Evolutionary conservation across 2,797 vertebrate species (phyloP).

Genomic region (Mergus octosetaceus): DNA sequence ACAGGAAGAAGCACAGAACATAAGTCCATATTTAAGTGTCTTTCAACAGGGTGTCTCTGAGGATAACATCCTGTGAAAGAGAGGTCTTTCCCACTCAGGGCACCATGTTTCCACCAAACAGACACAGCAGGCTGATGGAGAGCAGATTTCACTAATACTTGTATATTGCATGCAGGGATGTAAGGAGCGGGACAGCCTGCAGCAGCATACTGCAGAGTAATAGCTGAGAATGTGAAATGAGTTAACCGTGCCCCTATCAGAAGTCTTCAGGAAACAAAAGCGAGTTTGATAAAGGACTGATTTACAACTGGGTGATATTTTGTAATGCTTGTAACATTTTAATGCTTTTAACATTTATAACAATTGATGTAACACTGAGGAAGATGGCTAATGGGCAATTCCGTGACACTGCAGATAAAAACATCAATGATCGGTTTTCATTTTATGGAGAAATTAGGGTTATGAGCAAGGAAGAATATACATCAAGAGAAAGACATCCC

Average conservation of each 20-base stretch:
- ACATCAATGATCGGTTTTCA: background rate
- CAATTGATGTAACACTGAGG: background rate
- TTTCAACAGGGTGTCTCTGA: background rate
- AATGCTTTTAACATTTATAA: fast-evolving
- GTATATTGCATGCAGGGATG: background rate
- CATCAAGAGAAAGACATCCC: background rate
- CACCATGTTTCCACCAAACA: background rate
- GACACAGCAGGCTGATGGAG: fast-evolving
- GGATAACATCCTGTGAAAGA: background rate
- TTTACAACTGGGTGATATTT: background rate
- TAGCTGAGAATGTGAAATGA: background rate
- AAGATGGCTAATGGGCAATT: background rate
- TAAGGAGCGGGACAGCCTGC: background rate
- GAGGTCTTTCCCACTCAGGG: background rate
- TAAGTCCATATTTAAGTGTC: background rate
- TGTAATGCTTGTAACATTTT: background rate
- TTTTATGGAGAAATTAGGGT: background rate
- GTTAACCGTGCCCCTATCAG: background rate
- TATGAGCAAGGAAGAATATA: background rate
- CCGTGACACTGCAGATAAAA: background rate
- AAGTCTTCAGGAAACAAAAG: background rate
- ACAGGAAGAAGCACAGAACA: background rate
- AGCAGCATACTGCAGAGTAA: background rate
- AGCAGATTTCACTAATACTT: background rate
- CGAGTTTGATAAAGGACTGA: background rate